Evolutionary conservation across 2,113 vertebrate genomes (phyloP).

Genomic region (Ictidomys tridecemlineatus): DNA sequence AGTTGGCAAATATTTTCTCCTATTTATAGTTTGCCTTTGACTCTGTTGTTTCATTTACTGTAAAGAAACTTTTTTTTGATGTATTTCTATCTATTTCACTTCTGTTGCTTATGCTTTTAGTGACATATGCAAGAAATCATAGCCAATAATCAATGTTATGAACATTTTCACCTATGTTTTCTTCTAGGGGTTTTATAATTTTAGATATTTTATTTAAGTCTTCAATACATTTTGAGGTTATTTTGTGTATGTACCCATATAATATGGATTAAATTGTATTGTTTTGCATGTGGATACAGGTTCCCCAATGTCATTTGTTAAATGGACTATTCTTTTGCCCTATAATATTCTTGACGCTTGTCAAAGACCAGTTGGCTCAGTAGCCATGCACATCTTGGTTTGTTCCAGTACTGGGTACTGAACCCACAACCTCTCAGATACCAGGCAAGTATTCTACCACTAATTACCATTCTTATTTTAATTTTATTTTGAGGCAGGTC

Average conservation of each 20-base stretch:
- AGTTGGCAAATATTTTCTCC: not conserved
- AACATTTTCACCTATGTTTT: not conserved
- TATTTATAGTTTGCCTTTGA: not conserved
- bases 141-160: not conserved
- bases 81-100: too few species aligned
- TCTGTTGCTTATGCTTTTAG: not conserved
- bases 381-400: not conserved
- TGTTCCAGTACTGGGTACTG: not conserved
- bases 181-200: not conserved
- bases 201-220: not conserved
- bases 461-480: not conserved
- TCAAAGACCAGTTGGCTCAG: not conserved
- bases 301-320: not conserved
- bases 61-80: not conserved
- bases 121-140: not conserved
- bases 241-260: not conserved
- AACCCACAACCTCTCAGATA: too few species aligned
- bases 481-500: not conserved
- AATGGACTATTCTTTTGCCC: not conserved
- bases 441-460: too few species aligned
- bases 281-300: not conserved
- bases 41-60: not conserved
- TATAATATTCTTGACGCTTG: not conserved
- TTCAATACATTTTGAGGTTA: not conserved
- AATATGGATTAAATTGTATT: not conserved